A percentile compares a stretch with the other conserved stretches of the same genome.
Conservation (phyloP, 2,797 vertebrate species). For the Helicolenus hilgendorfi region DNA sequence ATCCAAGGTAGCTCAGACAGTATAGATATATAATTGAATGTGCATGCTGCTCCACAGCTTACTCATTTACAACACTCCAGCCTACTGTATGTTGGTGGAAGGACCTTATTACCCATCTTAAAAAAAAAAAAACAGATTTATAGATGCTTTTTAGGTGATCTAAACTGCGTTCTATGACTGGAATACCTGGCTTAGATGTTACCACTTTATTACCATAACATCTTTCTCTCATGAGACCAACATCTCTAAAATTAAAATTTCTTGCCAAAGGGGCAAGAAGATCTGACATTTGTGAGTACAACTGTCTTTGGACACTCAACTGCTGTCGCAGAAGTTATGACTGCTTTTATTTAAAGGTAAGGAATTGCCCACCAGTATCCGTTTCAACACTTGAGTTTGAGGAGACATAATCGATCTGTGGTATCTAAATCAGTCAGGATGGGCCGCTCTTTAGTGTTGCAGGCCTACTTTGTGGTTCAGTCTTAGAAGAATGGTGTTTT, state of each 20-base stretch:
- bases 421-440: background rate
- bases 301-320: background rate
- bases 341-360: background rate
- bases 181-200: no score
- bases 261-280: background rate
- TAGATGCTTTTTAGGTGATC: background rate
- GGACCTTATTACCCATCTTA: background rate
- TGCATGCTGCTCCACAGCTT: background rate
- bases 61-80: background rate
- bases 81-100: background rate
- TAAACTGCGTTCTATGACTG: background rate
- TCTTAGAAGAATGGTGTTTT: background rate
- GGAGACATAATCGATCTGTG: background rate
- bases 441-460: background rate
- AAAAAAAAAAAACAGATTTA: background rate
- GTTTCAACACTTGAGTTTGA: background rate
- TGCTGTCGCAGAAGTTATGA: background rate
- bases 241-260: background rate
- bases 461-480: slow-evolving; percentile 22
- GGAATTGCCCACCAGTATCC: background rate
- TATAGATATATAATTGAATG: background rate
- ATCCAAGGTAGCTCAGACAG: background rate
- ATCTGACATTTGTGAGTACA: background rate
- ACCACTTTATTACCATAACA: no score
- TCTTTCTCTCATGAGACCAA: background rate